Conservation (phyloP, 2,113 vertebrate species). For the Oxyura jamaicensis region DNA sequence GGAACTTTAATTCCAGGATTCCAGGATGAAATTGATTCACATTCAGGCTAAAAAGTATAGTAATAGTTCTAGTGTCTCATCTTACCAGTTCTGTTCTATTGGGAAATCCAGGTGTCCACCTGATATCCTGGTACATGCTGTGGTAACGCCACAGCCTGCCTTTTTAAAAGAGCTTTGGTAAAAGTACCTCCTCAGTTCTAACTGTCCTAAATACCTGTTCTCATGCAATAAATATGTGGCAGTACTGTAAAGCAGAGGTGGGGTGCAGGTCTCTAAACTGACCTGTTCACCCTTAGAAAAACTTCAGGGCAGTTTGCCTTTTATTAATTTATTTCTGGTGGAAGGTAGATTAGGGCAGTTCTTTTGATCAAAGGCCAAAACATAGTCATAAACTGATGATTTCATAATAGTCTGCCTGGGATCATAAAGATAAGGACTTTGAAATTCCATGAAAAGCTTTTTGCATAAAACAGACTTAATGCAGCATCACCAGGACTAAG, state of each 20-base stretch:
- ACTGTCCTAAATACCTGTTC: conserved; percentile 9
- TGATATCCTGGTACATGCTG: background rate
- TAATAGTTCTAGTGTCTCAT: background rate
- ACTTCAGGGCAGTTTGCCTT: background rate
- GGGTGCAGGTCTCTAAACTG: background rate
- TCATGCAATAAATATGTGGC: background rate
- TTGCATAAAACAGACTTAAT: background rate
- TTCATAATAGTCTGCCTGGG: background rate
- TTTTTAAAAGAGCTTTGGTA: background rate
- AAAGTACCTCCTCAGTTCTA: background rate
- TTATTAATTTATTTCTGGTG: conserved; percentile 3
- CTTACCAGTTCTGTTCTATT: background rate
- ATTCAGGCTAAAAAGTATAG: conserved; percentile 29
- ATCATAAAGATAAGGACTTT: conserved; percentile 5
- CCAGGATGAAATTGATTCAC: conserved; percentile 24
- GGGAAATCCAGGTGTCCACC: background rate
- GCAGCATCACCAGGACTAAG: background rate
- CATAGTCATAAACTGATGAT: background rate
- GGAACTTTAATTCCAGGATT: conserved; percentile 39
- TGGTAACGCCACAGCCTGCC: background rate
- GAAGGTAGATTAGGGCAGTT: background rate
- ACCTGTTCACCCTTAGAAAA: background rate
- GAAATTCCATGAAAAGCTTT: background rate
- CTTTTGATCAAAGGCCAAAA: conserved; percentile 23
- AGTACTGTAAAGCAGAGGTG: background rate